Conservation (phyloP, 2,113 vertebrate genomes). For the Kryptolebias marmoratus region DNA sequence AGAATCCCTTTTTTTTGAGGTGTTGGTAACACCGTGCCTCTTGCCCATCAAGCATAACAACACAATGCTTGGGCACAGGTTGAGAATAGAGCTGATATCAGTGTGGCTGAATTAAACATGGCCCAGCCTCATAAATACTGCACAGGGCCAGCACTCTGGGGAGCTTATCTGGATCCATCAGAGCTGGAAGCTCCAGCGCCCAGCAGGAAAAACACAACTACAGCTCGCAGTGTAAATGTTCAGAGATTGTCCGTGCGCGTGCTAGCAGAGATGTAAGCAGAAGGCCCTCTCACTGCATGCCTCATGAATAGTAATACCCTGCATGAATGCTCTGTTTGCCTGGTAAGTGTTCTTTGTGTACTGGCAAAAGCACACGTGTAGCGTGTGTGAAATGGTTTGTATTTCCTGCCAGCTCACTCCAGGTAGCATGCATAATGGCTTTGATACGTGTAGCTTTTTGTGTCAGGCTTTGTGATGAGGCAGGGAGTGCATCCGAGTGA, state of each 20-base stretch:
- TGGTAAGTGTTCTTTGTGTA: slow-evolving; percentile 70
- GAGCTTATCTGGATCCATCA: slow-evolving; percentile 71
- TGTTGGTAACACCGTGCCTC: slow-evolving; percentile 18
- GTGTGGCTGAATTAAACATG: slow-evolving; percentile 82
- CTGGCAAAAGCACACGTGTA: slow-evolving; percentile 48
- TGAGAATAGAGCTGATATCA: slow-evolving; percentile 68
- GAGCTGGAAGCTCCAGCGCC: slow-evolving; percentile 64
- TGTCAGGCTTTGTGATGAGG: slow-evolving; percentile 30
- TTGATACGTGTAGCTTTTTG: slow-evolving; percentile 36
- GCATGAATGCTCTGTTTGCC: slow-evolving; percentile 68
- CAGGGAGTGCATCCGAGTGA: slow-evolving; percentile 18
- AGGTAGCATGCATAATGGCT: slow-evolving; percentile 47
- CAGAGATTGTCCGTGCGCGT: slow-evolving; percentile 32
- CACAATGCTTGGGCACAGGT: slow-evolving; percentile 55
- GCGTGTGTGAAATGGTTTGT: slow-evolving; percentile 64
- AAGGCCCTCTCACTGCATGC: slow-evolving; percentile 50
- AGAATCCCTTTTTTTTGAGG: slow-evolving; percentile 41
- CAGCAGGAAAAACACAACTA: slow-evolving; percentile 79
- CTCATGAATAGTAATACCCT: slow-evolving; percentile 75
- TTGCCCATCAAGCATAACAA: slow-evolving; percentile 50
- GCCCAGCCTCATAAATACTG: slow-evolving; percentile 78
- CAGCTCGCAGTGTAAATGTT: slow-evolving; percentile 65
- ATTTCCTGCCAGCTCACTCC: slow-evolving; percentile 46
- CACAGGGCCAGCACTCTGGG: slow-evolving; percentile 62
- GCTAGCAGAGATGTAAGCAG: slow-evolving; percentile 53